Evolutionary conservation across 2,888 invertebrate genomes (phyloP).

Genomic region (Agonum fuliginosum): DNA sequence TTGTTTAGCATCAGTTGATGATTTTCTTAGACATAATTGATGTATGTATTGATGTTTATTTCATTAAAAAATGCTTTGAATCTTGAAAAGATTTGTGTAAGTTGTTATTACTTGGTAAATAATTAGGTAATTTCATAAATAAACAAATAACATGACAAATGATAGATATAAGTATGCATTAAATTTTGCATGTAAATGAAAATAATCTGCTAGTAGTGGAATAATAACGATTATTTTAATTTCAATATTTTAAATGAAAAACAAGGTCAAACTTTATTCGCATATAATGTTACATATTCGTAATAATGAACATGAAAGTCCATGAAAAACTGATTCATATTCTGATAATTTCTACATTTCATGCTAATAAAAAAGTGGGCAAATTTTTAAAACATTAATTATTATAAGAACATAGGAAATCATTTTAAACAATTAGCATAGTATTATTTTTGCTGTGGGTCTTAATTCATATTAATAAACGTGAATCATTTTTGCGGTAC

Average conservation of each 20-base stretch:
- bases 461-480: background rate
- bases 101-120: background rate
- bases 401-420: background rate
- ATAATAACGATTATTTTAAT: constrained; percentile 39
- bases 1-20: too few species aligned
- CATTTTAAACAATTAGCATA: background rate
- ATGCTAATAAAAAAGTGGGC: too few species aligned
- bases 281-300: constrained; percentile 15
- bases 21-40: too few species aligned
- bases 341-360: background rate
- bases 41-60: too few species aligned
- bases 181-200: constrained; percentile 11
- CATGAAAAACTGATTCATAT: background rate
- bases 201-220: constrained; percentile 23
- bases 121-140: background rate
- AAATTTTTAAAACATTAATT: background rate
- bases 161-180: background rate
- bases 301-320: constrained; percentile 2
- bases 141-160: background rate
- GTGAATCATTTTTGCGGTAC: constrained; percentile 4
- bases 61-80: too few species aligned
- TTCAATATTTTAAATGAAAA: constrained; percentile 36
- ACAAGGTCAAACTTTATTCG: constrained; percentile 20
- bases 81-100: background rate
- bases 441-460: background rate